Base-by-base conservation (phyloP, 2,113 vertebrate genomes). In the Chaenogobius annularis region DNA sequence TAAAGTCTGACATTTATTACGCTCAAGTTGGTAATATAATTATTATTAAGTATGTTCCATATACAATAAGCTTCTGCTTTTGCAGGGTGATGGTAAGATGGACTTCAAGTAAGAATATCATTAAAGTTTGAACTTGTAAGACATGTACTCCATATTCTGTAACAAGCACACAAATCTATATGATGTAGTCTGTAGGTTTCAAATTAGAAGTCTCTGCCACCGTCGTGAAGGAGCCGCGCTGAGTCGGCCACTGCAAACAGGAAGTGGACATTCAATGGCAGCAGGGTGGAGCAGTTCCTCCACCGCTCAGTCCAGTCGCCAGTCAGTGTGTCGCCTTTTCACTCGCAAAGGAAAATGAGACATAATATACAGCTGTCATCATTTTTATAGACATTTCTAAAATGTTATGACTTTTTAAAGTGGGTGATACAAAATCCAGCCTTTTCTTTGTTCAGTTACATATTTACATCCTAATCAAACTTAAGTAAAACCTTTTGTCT, bases 281-380 rank as follows among this genome's bases (percentile, higher is more conserved):
- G 80, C 92, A 90, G 95, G 95, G 94, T 92, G 95, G 93, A 94
- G 85, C 93, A 85, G 90, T 94, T 95, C 93, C 94, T 93, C 77
- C 93, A 72, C 67, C 61, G 56, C 75, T 15, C 62, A 59, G 68
- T 40, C 47, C 7, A 44, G 81, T 73, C 77, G 14, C 78, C 85
- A 69, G 84, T 82, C 79, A 83, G n/a, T 72, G 19, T 63, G 78
- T 77, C 69, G 62, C 74, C 78, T 31, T 35, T 23, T 63, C 61
- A n/a, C 6, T 35, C 7, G 10, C 40, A 20, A 64, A 64, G 37
- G n/a, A 64, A 43, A 20, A 55, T 64, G 14, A 31, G 22, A 17
- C 58, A 35, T 35, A 61, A 61, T 61, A 17, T 31, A 61, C 11
- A 35, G 26, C 23, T 61, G 55, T 10, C n/a, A 58, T 61, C 7